These are phyloP conservation scores for Macroteleia sp. DNA, from an alignment of 2,888 invertebrate genomes.

Conservation along the genomic window DNA sequence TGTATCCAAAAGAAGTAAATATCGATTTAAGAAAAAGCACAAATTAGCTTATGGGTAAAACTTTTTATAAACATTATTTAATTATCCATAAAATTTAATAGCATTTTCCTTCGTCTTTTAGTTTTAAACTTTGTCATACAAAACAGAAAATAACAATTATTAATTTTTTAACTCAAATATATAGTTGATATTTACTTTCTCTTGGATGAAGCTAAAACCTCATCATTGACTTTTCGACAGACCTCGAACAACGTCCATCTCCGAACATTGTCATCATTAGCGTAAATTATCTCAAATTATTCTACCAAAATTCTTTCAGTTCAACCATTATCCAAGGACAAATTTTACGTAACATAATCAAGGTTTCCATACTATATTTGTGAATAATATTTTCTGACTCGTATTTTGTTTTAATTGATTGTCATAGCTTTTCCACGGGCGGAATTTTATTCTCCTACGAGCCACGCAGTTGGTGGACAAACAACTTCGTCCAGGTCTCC, in stretches of 20 bases:
- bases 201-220: background rate
- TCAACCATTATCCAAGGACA: background rate
- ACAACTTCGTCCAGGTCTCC: slow-evolving; percentile 86
- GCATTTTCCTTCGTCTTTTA: no score
- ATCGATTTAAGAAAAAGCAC: no score
- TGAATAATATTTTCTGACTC: slow-evolving; percentile 24
- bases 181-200: slow-evolving; percentile 16
- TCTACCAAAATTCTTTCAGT: slow-evolving; percentile 14
- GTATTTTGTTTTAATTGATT: slow-evolving; percentile 66
- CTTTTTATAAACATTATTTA: no score
- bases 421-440: slow-evolving; percentile 81
- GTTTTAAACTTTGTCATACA: no score
- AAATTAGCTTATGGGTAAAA: no score
- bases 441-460: slow-evolving; percentile 90
- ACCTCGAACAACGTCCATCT: slow-evolving; percentile 69
- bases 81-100: no score
- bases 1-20: slow-evolving; percentile 30
- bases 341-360: slow-evolving; percentile 1
- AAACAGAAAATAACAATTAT: no score
- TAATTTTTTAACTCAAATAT: background rate
- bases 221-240: slow-evolving; percentile 39
- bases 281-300: background rate
- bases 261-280: slow-evolving; percentile 52
- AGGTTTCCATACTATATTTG: background rate
- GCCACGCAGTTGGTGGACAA: slow-evolving; percentile 89